Conservation (phyloP, 2,888 invertebrate species). For the Melanargia galathea region DNA sequence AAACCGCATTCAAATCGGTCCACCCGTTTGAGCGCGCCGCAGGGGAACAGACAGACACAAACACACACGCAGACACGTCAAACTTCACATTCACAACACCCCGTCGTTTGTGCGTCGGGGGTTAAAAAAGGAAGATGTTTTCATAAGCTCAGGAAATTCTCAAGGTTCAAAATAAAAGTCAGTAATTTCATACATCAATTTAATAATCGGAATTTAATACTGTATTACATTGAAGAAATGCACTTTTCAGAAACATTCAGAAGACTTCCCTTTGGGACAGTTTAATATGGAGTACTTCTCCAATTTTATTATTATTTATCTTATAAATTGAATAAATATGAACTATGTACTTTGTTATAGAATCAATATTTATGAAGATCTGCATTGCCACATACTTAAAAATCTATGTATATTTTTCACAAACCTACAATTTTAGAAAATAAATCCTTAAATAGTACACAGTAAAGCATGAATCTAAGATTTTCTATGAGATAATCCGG, state of each 20-base stretch:
- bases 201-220: conserved; percentile 89
- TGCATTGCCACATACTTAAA: conserved; percentile 83
- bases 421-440: conserved; percentile 72
- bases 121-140: too few species aligned
- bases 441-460: conserved; percentile 66
- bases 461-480: conserved; percentile 70
- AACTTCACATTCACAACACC: too few species aligned
- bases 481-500: conserved; percentile 69
- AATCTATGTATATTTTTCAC: conserved; percentile 82
- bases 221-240: conserved; percentile 96
- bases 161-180: conserved; percentile 25
- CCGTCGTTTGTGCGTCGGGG: too few species aligned
- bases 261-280: conserved; percentile 86
- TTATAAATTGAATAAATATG: conserved; percentile 72
- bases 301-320: conserved; percentile 54
- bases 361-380: conserved; percentile 78
- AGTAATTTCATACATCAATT: conserved; percentile 73
- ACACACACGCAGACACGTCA: too few species aligned
- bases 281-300: conserved; percentile 70
- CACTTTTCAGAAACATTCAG: conserved; percentile 94
- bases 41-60: too few species aligned
- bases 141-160: too few species aligned
- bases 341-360: conserved; percentile 64
- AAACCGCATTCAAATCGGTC: too few species aligned
- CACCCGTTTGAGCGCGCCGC: too few species aligned